Percentiles rank a stretch among this genome's conserved stretches.
These are phyloP conservation scores for Melopsittacus undulatus DNA, from an alignment of 2,797 vertebrate species.

Conservation along the genomic window DNA sequence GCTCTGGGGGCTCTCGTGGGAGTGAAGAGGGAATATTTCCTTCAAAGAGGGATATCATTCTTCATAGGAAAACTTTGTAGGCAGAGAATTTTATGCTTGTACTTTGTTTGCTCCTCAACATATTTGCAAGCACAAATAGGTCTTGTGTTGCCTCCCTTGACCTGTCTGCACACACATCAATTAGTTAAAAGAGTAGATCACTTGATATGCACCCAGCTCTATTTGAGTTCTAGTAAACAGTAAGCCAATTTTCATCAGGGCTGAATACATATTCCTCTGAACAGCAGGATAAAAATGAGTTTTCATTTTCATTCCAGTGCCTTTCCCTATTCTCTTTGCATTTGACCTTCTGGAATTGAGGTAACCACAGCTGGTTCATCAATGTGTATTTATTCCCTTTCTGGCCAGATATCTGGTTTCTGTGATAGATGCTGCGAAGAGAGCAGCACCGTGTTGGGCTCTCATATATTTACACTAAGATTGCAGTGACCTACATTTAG, in stretches of 20 bases:
- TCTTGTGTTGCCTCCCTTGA: background rate
- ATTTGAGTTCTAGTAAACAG: background rate
- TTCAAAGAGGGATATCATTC: background rate
- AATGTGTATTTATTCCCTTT: background rate
- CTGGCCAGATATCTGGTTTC: background rate
- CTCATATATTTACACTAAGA: constrained; percentile 30
- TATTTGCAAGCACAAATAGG: background rate
- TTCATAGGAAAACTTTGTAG: background rate
- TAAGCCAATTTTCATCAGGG: background rate
- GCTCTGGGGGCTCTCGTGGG: background rate
- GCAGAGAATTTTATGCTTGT: background rate
- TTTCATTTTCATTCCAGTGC: background rate
- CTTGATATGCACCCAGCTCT: background rate
- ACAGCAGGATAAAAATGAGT: background rate
- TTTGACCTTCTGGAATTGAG: background rate
- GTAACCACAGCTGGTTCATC: background rate
- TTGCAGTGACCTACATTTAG: constrained; percentile 56
- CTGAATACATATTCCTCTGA: background rate
- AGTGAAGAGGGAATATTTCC: background rate
- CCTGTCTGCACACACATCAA: background rate
- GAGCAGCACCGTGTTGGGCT: background rate
- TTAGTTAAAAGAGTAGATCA: background rate
- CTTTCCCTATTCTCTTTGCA: background rate
- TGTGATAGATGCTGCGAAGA: background rate
- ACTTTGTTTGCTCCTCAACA: background rate